phyloP scores from a whole-genome alignment of 1,140 invertebrate genomes.

The Eulimnadia texana region DNA sequence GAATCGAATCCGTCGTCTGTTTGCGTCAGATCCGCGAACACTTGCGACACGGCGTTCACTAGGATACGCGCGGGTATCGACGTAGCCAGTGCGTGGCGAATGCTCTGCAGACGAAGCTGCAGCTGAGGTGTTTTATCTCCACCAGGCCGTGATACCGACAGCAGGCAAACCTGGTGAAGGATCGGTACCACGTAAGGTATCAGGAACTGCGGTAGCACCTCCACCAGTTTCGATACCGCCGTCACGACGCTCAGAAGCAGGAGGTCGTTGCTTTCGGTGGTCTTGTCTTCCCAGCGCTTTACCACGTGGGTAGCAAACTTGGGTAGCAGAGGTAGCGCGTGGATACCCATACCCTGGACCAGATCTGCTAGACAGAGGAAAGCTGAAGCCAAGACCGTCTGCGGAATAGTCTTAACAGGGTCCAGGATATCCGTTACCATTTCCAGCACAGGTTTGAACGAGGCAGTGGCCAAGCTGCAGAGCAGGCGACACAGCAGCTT shows the following conservation, averaged over 20 bases:
- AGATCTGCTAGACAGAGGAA: constrained; percentile 69
- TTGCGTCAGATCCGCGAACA: constrained; percentile 43
- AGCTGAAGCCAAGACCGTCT: constrained; percentile 46
- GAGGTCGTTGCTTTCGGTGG: constrained; percentile 25
- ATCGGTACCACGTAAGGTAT: constrained; percentile 68
- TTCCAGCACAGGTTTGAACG: constrained; percentile 17
- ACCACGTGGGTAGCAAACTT: not conserved
- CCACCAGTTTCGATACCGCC: constrained; percentile 60
- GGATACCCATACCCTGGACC: constrained; percentile 5
- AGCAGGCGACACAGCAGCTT: constrained; percentile 53
- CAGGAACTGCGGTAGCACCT: constrained; percentile 60
- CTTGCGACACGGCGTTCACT: constrained; percentile 52
- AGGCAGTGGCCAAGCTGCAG: constrained; percentile 13
- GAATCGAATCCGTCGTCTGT: constrained; percentile 27
- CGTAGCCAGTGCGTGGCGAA: constrained; percentile 42
- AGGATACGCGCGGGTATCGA: constrained; percentile 55
- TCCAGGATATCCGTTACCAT: constrained; percentile 2
- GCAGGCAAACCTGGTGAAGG: constrained; percentile 28
- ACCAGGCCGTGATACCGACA: not conserved
- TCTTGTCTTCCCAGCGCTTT: not conserved
- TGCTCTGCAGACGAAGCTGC: constrained; percentile 2
- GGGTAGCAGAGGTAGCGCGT: not conserved
- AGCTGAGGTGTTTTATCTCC: constrained; percentile 4
- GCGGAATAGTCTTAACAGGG: constrained; percentile 25
- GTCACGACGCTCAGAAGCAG: constrained; percentile 48